Base-by-base conservation (phyloP, 2,797 vertebrate genomes). In the Karalla daura region DNA sequence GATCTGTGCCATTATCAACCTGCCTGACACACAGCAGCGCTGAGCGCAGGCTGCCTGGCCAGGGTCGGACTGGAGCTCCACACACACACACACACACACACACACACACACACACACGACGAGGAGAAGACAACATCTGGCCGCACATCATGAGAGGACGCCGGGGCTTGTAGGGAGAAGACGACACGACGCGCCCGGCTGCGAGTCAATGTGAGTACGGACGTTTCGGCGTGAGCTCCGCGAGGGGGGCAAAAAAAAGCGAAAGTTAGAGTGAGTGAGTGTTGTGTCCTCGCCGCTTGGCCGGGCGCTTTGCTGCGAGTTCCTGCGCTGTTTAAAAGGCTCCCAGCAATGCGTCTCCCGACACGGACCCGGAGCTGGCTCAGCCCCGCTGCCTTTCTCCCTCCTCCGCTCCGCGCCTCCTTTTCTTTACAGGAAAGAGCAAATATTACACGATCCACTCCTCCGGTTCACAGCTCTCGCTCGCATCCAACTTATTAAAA, bases 1-100 rank as follows among this genome's bases (percentile, higher is more conserved):
- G 95, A 96, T 89, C 94, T 93, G 90, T 80, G 83, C 89, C 92
- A 90, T 89, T 85, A 94, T 93, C 95, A 95, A 96, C 95, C 95
- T 96, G 95, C 95, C 91, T 92, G 91, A 91, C 93, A 92, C 91
- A 91, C 88, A 90, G 92, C 89, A 84, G 92, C 89, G 90, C 92
- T 80, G 93, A 92, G 91, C 82, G 93, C 91, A 89, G 93, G 91
- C 86, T 87, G 88, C 83, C 89, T 87, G 87, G 79, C 87, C 88
- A 87, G 91, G 88, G 89, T 92, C 91, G 91, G 88, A 88, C 86
- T 64, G 88, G 73, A 91, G 88, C 92, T 83, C 81, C 87, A 91
- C 86, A 90, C n/a, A n/a, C n/a, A n/a, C n/a, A n/a, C n/a, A n/a
- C n/a, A n/a, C n/a, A n/a, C n/a, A n/a, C n/a, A n/a, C n/a, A n/a